These are phyloP conservation scores for Amblyjoppa proteus DNA, from an alignment of 2,888 invertebrate species.

Conservation along the genomic window DNA sequence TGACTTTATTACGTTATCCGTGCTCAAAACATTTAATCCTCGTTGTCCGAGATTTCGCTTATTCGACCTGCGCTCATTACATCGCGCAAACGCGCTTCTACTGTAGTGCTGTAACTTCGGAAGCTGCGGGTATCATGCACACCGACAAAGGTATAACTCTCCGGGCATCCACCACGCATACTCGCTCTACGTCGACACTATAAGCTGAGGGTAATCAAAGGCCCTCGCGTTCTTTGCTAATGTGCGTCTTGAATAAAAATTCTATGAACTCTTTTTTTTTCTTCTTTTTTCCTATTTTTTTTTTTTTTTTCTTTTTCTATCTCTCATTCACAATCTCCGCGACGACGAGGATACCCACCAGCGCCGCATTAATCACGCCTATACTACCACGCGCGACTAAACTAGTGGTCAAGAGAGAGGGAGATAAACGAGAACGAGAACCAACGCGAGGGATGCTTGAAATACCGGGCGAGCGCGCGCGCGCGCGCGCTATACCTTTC, in stretches of 20 bases:
- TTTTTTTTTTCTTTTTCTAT: not conserved
- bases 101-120: not conserved
- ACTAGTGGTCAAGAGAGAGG: not conserved
- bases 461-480: conserved; percentile 5
- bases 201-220: conserved; percentile 65
- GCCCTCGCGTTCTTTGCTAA: conserved; percentile 56
- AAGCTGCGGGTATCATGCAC: not conserved
- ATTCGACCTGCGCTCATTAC: too few relatives aligned
- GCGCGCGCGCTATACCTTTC: not conserved
- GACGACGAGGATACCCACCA: conserved; percentile 15
- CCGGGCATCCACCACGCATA: not conserved
- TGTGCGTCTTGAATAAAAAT: conserved; percentile 41
- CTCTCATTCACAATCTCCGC: conserved; percentile 18
- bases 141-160: conserved; percentile 46
- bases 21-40: too few relatives aligned
- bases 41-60: too few relatives aligned
- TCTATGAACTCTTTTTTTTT: conserved; percentile 12
- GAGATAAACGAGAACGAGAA: conserved; percentile 24
- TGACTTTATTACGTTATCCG: too few relatives aligned
- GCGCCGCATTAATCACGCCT: conserved; percentile 40
- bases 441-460: conserved; percentile 2
- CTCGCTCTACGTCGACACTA: conserved; percentile 54
- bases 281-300: not conserved
- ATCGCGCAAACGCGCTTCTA: too few relatives aligned
- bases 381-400: conserved; percentile 22